These are phyloP conservation scores for Psittacula echo DNA, from an alignment of 2,797 vertebrate species.

Conservation along the genomic window DNA sequence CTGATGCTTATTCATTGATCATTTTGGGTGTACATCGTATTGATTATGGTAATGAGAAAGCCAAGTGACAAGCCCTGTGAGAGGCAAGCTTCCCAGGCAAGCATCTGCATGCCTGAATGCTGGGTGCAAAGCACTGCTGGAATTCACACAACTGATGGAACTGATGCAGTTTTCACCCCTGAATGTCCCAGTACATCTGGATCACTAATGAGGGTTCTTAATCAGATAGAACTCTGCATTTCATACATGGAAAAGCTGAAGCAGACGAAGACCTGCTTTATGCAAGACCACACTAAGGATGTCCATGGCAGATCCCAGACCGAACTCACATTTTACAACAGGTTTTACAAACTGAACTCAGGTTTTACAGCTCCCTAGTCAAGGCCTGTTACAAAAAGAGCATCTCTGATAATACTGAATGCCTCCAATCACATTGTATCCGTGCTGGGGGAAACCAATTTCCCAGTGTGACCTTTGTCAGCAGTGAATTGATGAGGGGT, in stretches of 20 bases:
- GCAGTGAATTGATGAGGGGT: background rate
- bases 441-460: background rate
- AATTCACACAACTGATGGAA: background rate
- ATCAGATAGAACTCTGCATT: background rate
- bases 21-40: background rate
- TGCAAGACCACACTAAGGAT: background rate
- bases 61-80: background rate
- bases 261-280: background rate
- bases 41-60: constrained; percentile 23
- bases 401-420: background rate
- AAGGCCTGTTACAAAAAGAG: background rate
- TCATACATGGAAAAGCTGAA: background rate
- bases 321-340: background rate
- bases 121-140: background rate
- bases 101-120: background rate
- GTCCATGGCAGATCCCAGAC: background rate
- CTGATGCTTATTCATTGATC: background rate
- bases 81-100: background rate
- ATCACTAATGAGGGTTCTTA: background rate
- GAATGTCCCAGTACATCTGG: background rate
- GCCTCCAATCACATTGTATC: background rate
- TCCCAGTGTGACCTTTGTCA: background rate
- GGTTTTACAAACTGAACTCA: background rate
- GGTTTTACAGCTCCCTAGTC: background rate
- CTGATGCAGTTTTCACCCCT: background rate